phyloP scores from a whole-genome alignment of 1,140 invertebrate species.

The Triops longicaudatus region DNA sequence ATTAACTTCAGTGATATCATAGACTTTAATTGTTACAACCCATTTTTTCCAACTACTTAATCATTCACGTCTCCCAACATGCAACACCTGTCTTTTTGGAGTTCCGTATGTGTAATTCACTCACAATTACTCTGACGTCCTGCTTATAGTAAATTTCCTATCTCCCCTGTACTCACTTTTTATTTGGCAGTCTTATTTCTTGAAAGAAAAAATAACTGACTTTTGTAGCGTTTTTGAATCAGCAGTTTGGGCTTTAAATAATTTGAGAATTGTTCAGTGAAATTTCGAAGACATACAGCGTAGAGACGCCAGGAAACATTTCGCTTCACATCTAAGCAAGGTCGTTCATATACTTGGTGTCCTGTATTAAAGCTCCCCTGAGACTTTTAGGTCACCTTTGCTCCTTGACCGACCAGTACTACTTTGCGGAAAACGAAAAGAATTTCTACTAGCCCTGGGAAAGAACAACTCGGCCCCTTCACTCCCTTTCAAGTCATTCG shows the following conservation, averaged over 20 bases:
- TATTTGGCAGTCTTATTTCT: too few relatives aligned
- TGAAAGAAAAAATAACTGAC: too few relatives aligned
- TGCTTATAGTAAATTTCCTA: too few relatives aligned
- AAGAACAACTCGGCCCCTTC: neutral
- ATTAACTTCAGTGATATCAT: neutral
- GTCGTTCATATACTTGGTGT: too few relatives aligned
- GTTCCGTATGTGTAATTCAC: neutral
- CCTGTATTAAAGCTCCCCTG: neutral
- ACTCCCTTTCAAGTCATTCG: neutral
- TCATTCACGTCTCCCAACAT: neutral
- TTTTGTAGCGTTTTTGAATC: too few relatives aligned
- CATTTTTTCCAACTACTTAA: neutral
- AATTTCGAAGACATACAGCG: too few relatives aligned
- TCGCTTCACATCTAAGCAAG: too few relatives aligned
- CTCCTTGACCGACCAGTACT: neutral
- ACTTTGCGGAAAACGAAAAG: neutral
- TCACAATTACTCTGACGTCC: too few relatives aligned
- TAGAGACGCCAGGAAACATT: too few relatives aligned
- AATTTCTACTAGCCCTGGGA: neutral
- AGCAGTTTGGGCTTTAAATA: too few relatives aligned
- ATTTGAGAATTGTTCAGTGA: too few relatives aligned
- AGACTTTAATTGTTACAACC: neutral
- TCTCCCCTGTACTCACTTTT: too few relatives aligned
- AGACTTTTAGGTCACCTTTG: neutral
- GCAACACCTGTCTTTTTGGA: neutral